Percentiles rank a stretch among this genome's conserved stretches.
These are phyloP conservation scores for Drosophila emarginata DNA, from an alignment of 2,888 invertebrate genomes.

Conservation along the genomic window DNA sequence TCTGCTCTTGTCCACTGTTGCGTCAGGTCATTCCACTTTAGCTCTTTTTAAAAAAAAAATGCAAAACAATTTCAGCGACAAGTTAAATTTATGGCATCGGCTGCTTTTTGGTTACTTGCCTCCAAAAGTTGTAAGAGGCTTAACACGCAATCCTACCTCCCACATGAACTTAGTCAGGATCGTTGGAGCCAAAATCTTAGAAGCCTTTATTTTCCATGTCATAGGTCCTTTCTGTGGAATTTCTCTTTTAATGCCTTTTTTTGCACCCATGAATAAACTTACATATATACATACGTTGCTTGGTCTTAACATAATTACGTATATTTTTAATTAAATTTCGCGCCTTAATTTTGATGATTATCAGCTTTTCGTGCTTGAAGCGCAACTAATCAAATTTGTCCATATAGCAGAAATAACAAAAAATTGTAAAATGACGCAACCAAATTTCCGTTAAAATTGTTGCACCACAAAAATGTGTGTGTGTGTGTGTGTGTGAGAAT, in stretches of 20 bases:
- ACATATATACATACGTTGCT: too few species aligned
- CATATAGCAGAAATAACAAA: neutral
- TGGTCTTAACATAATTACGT: slow-evolving; percentile 56
- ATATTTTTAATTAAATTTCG: slow-evolving; percentile 64
- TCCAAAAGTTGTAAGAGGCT: slow-evolving; percentile 43
- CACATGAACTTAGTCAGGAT: slow-evolving; percentile 17
- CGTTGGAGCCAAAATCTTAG: neutral
- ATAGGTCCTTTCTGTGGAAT: too few species aligned
- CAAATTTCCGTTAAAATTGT: slow-evolving; percentile 34
- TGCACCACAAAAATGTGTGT: slow-evolving; percentile 12
- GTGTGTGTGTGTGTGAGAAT: neutral
- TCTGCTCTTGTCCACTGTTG: slow-evolving; percentile 19
- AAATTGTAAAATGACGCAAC: too few species aligned
- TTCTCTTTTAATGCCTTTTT: neutral
- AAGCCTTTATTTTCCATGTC: neutral
- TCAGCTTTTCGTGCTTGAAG: slow-evolving; percentile 10
- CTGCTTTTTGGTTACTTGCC: slow-evolving; percentile 20
- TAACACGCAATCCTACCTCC: slow-evolving; percentile 40
- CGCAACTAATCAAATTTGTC: slow-evolving; percentile 27
- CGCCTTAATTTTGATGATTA: slow-evolving; percentile 46
- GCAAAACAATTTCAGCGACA: slow-evolving; percentile 20
- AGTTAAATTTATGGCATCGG: slow-evolving; percentile 43
- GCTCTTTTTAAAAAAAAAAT: neutral
- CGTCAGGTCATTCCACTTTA: neutral
- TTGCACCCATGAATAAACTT: neutral